Conservation (phyloP, 2,797 vertebrate genomes). For the Arctocebus calabarensis region DNA sequence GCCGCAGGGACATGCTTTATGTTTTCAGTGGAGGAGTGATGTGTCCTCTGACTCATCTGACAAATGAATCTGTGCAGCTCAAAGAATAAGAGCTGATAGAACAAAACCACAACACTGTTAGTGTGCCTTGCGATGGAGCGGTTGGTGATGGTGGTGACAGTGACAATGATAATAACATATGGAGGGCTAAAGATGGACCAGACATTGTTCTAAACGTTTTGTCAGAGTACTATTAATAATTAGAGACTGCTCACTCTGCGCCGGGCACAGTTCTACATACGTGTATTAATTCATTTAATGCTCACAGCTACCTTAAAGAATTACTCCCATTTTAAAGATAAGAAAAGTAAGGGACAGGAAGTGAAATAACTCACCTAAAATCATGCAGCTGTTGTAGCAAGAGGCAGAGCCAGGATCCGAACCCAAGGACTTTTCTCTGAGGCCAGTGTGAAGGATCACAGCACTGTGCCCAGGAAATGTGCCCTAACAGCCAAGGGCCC, state of each 20-base stretch:
- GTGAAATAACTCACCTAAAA: background rate
- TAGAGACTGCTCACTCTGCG: background rate
- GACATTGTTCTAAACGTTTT: background rate
- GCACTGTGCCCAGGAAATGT: background rate
- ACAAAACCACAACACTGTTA: background rate
- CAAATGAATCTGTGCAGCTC: background rate
- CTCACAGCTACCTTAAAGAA: background rate
- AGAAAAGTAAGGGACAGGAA: background rate
- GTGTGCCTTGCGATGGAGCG: fast-evolving
- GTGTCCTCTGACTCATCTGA: background rate
- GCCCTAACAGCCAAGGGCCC: fast-evolving
- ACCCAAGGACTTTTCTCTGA: too few relatives aligned
- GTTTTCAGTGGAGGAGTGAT: background rate
- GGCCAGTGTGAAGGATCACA: background rate
- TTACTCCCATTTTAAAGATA: background rate
- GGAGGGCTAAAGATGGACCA: background rate
- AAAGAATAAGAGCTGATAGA: background rate
- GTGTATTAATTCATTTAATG: background rate
- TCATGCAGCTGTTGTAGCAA: background rate
- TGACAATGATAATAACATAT: too few relatives aligned
- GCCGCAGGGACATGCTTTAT: background rate
- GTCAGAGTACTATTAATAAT: background rate
- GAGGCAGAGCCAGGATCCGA: background rate
- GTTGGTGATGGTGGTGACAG: too few relatives aligned
- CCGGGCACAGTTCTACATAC: fast-evolving